Base-by-base conservation (phyloP, 2,888 invertebrate genomes). In the Plebejus argus region DNA sequence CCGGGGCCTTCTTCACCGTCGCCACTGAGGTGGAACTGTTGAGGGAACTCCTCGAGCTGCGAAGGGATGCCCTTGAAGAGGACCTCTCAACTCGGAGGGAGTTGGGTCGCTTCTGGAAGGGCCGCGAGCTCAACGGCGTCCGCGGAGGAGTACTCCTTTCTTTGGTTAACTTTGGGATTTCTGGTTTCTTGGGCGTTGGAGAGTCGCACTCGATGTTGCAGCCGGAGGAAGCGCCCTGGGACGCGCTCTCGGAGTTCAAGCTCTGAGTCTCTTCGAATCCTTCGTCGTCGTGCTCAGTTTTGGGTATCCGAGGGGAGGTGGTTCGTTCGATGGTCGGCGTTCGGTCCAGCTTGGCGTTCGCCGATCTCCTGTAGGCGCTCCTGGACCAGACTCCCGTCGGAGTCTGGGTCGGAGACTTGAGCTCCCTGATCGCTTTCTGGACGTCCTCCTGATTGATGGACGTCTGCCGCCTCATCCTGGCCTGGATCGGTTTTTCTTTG, bases 241-340 rank as follows among this genome's bases (percentile, higher is more conserved):
- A 97, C 3, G 97, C 96, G 8, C 97, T 97, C 87, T 98, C 98
- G 0, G 98, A 98, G 84, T 97, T 97, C 76, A 98, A 93, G 85
- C 97, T 98, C 85, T 98, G 98, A 0, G 97, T 97, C 91, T 98
- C 98, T 87, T 98, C 98, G 85, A 98, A 98, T 10, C 98, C 98
- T 94, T 98, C 98, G 86, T 98, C 98, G 85, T 97, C 98, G 81
- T 96, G 96, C 81, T 97, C 96, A 0, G 94, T 94, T 86, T 95
- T 95, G 0, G 95, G 90, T 79, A 92, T 94, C 49, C 95, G 92
- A 0, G 93, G 92, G 3, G 93, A 91, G 0, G 88, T 90, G 1
- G 91, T 92, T 78, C 92, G 86, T 78, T 93, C 92, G 81, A 81
- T 81, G n/a, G 79, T 75, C 10, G 83, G 79, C 1, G 84, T 80